Evolutionary conservation across 2,888 invertebrate species (phyloP).

Genomic region (Drosophila fulvimacula): DNA sequence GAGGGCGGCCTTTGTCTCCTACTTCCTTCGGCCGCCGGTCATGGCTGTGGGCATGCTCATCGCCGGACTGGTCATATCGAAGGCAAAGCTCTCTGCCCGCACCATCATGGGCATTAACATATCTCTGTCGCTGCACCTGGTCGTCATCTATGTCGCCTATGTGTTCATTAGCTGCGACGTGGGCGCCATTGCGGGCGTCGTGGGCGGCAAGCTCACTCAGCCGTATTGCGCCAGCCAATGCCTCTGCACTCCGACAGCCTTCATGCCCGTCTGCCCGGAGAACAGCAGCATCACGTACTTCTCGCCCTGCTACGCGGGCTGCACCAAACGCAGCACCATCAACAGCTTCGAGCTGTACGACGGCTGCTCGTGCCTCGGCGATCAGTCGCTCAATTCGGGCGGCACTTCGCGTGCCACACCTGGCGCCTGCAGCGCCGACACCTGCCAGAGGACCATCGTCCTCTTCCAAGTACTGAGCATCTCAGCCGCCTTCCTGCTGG

Average conservation of each 20-base stretch:
- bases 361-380: constrained; percentile 86
- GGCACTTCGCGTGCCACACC: constrained; percentile 84
- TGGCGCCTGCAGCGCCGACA: constrained; percentile 86
- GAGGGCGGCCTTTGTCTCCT: constrained; percentile 85
- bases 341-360: constrained; percentile 85
- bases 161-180: constrained; percentile 86
- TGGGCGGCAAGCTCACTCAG: constrained; percentile 83
- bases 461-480: constrained; percentile 85
- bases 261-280: constrained; percentile 88
- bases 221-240: constrained; percentile 87
- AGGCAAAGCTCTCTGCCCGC: constrained; percentile 85
- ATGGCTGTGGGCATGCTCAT: constrained; percentile 86
- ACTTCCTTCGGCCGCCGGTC: constrained; percentile 87
- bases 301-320: constrained; percentile 91
- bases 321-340: constrained; percentile 85
- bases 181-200: constrained; percentile 85
- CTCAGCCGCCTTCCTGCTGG: constrained; percentile 83
- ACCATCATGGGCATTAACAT: constrained; percentile 86
- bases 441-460: constrained; percentile 86
- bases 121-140: constrained; percentile 84
- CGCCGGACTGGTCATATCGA: constrained; percentile 86
- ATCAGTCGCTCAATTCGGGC: constrained; percentile 61
- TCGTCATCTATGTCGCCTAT: constrained; percentile 85
- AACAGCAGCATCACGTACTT: constrained; percentile 87
- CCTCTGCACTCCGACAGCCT: constrained; percentile 85